Evolutionary conservation across 2,888 invertebrate genomes (phyloP), one percentile per base, ranked within the genome.

Genomic region (Ectropis crepuscularia): DNA sequence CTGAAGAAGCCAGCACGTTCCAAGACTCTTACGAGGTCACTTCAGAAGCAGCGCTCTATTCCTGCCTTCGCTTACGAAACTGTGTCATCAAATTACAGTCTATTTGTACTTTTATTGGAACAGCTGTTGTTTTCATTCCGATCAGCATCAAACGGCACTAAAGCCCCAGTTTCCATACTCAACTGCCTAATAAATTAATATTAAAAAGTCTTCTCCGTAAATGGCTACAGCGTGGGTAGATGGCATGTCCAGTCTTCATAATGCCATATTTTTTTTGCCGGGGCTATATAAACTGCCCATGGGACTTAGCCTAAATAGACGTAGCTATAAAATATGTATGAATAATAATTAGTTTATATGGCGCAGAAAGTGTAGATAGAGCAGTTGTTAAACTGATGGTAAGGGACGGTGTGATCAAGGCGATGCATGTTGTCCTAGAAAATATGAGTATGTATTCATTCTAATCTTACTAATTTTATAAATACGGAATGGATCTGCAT

Each of bases 211-310:
- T 54, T 6, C 37, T 8, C 47, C 60, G 9, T 37, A 48, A 55
- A 53, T 53, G 46, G 53, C 43, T 6, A 41, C 5, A 5, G 48
- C 36, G 64, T 64, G 60, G 60, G 64, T 64, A 60, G 28, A 50
- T 55, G 6, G 51, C 64, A 38, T 64, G 64, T 41, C 48, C 57
- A 47, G 51, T 45, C 45, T 41, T 51, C 50, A 50, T 60, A 49
- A 48, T 28, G 28, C 42, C 11, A 51, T 60, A 43, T 54, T 59
- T 16, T 9, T 9, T 49, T 37, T 5, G 5, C 9, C 10, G 16
- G 16, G 16, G 16, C 16, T 28, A 28, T 11, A 55, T 11, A 8
- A 12, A 12, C 0, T 6, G 41, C 47, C 47, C 45, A n/a, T 16
- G 46, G 58, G 54, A 36, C 42, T 36, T 36, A 6, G n/a, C 36